Evolutionary conservation across 2,888 invertebrate species (phyloP).

Genomic region (Amiota mariae): DNA sequence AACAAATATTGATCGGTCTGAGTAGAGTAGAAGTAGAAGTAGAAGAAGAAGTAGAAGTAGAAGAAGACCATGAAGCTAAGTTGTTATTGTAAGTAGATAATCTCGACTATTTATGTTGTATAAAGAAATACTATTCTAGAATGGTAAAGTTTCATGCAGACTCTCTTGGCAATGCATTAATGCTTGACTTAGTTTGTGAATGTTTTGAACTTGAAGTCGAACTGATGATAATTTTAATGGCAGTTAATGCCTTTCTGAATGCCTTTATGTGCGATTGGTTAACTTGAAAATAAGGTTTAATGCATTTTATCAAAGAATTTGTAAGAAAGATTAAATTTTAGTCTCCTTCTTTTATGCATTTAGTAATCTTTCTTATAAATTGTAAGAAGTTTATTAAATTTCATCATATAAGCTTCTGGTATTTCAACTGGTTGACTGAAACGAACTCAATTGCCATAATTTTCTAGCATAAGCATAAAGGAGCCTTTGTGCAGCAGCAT

Average conservation of each 20-base stretch:
- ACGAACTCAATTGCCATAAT: not conserved
- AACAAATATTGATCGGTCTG: slow-evolving; percentile 4
- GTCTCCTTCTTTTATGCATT: not conserved
- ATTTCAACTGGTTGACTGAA: not conserved
- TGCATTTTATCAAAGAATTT: too few species aligned
- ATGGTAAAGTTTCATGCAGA: not conserved
- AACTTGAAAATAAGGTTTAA: too few species aligned
- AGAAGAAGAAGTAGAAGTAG: not conserved
- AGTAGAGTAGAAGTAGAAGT: not conserved
- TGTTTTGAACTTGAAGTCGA: slow-evolving; percentile 16
- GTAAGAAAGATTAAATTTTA: too few species aligned
- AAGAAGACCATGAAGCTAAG: not conserved
- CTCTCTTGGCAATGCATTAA: slow-evolving; percentile 10
- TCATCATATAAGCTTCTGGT: not conserved
- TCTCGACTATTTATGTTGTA: not conserved
- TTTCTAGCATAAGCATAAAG: slow-evolving; percentile 1
- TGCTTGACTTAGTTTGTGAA: slow-evolving; percentile 7
- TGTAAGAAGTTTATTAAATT: not conserved
- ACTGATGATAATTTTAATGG: slow-evolving; percentile 22
- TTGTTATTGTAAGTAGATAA: not conserved
- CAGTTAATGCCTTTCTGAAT: slow-evolving; percentile 1
- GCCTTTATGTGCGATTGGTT: not conserved
- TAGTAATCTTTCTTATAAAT: not conserved
- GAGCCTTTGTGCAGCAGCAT: slow-evolving; percentile 33
- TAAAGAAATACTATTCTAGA: too few species aligned